phyloP scores from a whole-genome alignment of 2,797 vertebrate species.

The Cheirogaleus major region DNA sequence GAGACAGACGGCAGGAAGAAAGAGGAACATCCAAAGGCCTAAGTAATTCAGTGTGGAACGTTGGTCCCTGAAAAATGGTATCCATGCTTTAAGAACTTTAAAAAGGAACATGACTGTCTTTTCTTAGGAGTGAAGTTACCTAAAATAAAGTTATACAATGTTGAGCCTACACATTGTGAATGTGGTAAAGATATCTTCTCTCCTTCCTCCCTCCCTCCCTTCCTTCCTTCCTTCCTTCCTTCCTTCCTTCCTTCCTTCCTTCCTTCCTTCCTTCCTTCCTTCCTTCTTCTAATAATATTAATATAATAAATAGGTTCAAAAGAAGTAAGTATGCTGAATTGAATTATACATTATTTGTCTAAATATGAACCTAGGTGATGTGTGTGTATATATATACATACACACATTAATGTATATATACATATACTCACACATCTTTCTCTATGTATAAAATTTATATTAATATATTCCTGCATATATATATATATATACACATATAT shows the following conservation, averaged over 20 bases:
- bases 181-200: not conserved
- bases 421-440: not conserved
- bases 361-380: not conserved
- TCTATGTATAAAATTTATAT: not conserved
- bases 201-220: too few species aligned
- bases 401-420: fast-evolving
- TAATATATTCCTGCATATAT: not conserved
- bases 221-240: not conserved
- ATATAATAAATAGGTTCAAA: not conserved
- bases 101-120: not conserved
- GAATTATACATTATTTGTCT: not conserved
- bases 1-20: not conserved
- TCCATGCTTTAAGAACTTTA: not conserved
- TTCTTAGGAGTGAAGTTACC: not conserved
- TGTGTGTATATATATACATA: not conserved
- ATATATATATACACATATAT: not conserved
- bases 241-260: too few species aligned
- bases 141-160: constrained; percentile 7
- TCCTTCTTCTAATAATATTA: not conserved
- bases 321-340: not conserved
- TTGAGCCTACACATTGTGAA: not conserved
- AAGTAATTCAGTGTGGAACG: not conserved
- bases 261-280: not conserved
- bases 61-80: not conserved
- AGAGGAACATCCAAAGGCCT: not conserved